A percentile compares a stretch with the other conserved stretches of the same genome.
Conservation (phyloP, 2,888 invertebrate species). For the Amblyteles armatorius region DNA sequence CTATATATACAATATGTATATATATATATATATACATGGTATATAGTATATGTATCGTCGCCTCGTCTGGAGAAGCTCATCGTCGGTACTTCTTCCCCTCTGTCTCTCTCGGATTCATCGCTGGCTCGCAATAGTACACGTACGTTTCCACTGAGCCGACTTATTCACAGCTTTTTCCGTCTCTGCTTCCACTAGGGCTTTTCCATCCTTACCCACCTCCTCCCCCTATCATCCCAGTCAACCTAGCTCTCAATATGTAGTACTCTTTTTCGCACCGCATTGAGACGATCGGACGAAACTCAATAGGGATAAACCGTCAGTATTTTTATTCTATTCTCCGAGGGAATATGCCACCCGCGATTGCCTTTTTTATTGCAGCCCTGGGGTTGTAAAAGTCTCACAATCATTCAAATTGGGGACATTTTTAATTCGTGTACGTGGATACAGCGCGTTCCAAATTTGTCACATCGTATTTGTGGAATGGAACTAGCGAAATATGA, state of each 20-base stretch:
- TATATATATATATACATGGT: slow-evolving; percentile 17
- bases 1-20: slow-evolving; percentile 18
- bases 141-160: slow-evolving; percentile 47
- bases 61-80: slow-evolving; percentile 42
- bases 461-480: too few relatives aligned
- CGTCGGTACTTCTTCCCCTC: slow-evolving; percentile 1
- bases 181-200: slow-evolving; percentile 21
- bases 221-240: background rate
- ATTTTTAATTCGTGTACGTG: too few relatives aligned
- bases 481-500: too few relatives aligned
- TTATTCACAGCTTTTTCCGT: slow-evolving; percentile 48
- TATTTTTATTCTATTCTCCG: slow-evolving; percentile 51
- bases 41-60: slow-evolving; percentile 37
- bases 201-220: slow-evolving; percentile 4
- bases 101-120: slow-evolving; percentile 35
- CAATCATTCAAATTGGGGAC: too few relatives aligned
- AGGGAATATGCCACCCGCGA: slow-evolving; percentile 32
- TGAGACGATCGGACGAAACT: slow-evolving; percentile 53
- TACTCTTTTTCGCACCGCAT: slow-evolving; percentile 39
- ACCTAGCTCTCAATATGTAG: slow-evolving; percentile 31
- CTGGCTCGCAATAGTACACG: slow-evolving; percentile 29
- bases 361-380: background rate
- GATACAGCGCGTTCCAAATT: too few relatives aligned
- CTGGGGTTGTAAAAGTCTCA: too few relatives aligned
- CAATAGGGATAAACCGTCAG: slow-evolving; percentile 48